phyloP scores from a whole-genome alignment of 2,113 vertebrate genomes.

The Neodontobutis hainanensis region DNA sequence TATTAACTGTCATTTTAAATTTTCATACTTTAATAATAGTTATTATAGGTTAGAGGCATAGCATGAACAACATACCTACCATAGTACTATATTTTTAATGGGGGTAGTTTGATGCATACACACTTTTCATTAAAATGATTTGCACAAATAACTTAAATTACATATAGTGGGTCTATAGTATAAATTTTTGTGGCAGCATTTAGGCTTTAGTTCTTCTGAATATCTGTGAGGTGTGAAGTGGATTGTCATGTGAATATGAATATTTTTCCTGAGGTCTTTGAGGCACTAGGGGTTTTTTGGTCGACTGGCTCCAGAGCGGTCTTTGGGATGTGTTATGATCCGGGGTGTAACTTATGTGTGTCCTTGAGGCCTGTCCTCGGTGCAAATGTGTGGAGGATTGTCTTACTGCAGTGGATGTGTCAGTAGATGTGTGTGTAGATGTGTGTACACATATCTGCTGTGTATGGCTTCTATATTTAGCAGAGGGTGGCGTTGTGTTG shows the following conservation, averaged over 20 bases:
- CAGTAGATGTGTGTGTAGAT: background rate
- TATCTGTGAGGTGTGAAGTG: background rate
- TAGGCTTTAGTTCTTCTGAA: background rate
- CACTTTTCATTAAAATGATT: no score
- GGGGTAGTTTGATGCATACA: no score
- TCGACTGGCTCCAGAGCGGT: background rate
- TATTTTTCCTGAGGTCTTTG: background rate
- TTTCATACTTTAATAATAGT: no score
- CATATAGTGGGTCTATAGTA: no score
- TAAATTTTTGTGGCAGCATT: no score
- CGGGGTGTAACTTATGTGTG: background rate
- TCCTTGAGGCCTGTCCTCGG: background rate
- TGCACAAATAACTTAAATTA: no score
- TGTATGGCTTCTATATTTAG: conserved; percentile 8
- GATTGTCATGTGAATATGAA: no score
- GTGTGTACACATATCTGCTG: background rate
- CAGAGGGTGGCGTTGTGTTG: conserved; percentile 1
- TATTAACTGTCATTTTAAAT: no score
- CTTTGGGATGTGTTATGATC: background rate
- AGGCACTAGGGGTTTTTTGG: background rate
- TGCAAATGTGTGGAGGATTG: background rate
- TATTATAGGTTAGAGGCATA: no score
- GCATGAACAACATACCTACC: no score
- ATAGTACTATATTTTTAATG: no score
- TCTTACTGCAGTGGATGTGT: background rate